Percentiles rank a stretch among this genome's conserved stretches.
Evolutionary conservation across 1,140 invertebrate genomes (phyloP).

Genomic region (Listronotus oregonensis): DNA sequence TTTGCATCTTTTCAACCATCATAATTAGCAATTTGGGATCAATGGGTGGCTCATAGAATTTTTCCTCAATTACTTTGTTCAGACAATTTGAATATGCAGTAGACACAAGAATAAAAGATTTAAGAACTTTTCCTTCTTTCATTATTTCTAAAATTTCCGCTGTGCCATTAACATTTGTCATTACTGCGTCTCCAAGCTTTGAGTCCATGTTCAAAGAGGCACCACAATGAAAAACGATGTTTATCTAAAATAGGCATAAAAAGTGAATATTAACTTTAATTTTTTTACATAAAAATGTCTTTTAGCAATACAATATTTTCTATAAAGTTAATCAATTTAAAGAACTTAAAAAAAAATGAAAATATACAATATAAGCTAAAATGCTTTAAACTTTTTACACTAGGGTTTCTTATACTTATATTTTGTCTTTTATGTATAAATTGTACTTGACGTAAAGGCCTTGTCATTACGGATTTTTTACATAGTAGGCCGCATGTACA

Average conservation of each 20-base stretch:
- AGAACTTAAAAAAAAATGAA: too few relatives aligned
- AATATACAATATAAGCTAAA: too few relatives aligned
- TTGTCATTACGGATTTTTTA: too few relatives aligned
- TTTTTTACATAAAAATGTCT: too few relatives aligned
- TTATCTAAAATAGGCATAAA: slow-evolving; percentile 28
- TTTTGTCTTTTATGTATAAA: too few relatives aligned
- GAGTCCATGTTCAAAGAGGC: slow-evolving; percentile 70
- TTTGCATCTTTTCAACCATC: slow-evolving; percentile 30
- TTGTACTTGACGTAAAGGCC: too few relatives aligned
- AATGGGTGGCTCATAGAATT: slow-evolving; percentile 54
- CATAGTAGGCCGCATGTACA: too few relatives aligned
- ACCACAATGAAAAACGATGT: slow-evolving; percentile 78
- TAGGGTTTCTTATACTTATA: too few relatives aligned
- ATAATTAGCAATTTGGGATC: slow-evolving; percentile 33
- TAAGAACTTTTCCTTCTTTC: slow-evolving; percentile 47
- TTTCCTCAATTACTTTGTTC: slow-evolving; percentile 69
- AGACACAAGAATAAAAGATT: slow-evolving; percentile 75
- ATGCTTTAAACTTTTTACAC: too few relatives aligned
- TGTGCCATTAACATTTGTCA: slow-evolving; percentile 60
- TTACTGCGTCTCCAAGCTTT: slow-evolving; percentile 58
- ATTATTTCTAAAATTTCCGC: slow-evolving; percentile 57
- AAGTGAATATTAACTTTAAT: too few relatives aligned
- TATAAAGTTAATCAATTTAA: too few relatives aligned
- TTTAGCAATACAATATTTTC: too few relatives aligned
- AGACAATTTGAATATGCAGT: slow-evolving; percentile 84